Base-by-base conservation (phyloP, 2,888 invertebrate genomes). In the Tinea trinotella region DNA sequence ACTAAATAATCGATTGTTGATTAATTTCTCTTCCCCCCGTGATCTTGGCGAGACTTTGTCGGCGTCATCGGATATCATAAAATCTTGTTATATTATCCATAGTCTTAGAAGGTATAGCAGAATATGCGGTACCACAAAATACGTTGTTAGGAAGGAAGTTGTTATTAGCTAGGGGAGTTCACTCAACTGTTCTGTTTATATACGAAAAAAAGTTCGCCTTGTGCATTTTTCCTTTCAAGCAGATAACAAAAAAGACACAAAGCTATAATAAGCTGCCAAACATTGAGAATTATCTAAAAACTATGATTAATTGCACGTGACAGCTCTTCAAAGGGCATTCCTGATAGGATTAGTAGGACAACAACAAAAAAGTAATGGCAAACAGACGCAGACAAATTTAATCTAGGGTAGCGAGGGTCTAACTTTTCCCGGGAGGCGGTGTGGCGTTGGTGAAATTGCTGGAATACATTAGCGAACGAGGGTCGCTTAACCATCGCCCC, bases 351-450 rank as follows among this genome's bases (percentile, higher is more conserved):
- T 24, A 24, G 24, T 1, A 15, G 22, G 50, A 22, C 50, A 24
- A 46, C 46, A 46, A 63, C 63, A 64, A 68, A 72, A 73, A 74
- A 70, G 66, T 67, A 70, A 69, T 67, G 69, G 66, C 64, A 72
- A 71, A 71, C 67, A 68, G 71, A 74, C 67, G 71, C 72, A 68
- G 70, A 75, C 68, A 72, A 74, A 74, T 78, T 74, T 78, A 76
- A 79, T 80, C 73, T 72, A 71, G 67, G 70, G 68, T 70, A 67
- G 67, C 64, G 66, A 62, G 64, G 65, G 65, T 65, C 63, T 65
- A 61, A 58, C 66, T 62, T 50, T 50, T 61, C 70, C 67, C 66
- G 62, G 64, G 66, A 62, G 65, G 60, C 56, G 54, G 56, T 59
- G 57, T 56, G 60, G 64, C 69, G 68, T 67, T 69, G 64, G 74